phyloP scores from a whole-genome alignment of 2,113 vertebrate species.

The Rhynchomys soricoides region DNA sequence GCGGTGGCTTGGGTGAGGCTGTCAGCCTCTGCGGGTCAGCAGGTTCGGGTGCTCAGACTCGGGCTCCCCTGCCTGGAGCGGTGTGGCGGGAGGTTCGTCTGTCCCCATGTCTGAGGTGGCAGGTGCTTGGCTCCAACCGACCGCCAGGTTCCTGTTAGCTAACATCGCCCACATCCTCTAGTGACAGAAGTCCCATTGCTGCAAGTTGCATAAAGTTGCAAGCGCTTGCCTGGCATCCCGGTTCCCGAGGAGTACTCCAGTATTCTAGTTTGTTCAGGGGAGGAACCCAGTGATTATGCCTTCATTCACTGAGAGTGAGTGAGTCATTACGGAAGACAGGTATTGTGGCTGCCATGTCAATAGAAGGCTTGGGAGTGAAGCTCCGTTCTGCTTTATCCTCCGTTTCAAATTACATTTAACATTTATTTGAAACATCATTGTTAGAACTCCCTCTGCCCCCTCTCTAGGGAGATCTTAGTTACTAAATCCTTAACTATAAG shows the following conservation, averaged over 20 bases:
- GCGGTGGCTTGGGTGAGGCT: neutral
- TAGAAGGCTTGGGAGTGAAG: neutral
- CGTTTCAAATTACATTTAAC: constrained; percentile 10
- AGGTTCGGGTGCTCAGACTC: neutral
- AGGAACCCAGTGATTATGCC: neutral
- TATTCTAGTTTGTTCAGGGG: neutral
- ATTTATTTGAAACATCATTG: neutral
- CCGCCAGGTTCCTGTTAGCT: neutral
- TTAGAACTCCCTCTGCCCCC: neutral
- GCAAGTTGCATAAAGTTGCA: constrained; percentile 23
- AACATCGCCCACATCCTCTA: neutral
- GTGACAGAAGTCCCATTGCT: neutral
- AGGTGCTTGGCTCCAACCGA: neutral
- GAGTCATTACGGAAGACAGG: neutral
- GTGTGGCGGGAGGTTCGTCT: neutral
- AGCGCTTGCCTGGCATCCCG: neutral
- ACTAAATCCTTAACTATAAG: neutral
- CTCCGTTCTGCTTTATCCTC: neutral
- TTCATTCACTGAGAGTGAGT: constrained; percentile 38
- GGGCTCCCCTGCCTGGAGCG: neutral
- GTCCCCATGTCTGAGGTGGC: neutral
- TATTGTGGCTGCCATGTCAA: neutral
- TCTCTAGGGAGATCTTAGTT: neutral
- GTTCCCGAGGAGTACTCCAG: neutral
- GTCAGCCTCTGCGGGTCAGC: neutral